Base-by-base conservation (phyloP, 2,888 invertebrate species). In the Ophraella communa region DNA sequence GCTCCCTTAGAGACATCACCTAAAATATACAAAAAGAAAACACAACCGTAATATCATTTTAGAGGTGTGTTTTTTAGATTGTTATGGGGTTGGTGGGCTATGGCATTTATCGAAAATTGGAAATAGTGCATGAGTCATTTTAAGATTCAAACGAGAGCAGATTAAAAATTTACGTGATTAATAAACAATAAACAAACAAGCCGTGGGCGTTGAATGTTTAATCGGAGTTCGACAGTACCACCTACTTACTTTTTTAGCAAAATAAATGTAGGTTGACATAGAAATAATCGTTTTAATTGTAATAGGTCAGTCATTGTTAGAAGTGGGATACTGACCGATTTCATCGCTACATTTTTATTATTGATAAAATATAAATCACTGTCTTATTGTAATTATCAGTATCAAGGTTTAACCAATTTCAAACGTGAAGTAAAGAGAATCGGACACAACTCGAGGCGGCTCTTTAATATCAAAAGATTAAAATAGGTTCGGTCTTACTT, bases 161-260 rank as follows among this genome's bases (percentile, higher is more conserved):
- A 57, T 57, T 49, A 33, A 57, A 57, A 47, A 56, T 27, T 24
- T 17, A 8, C 49, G 17, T 49, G 57, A 57, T 57, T 57, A 57
- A 57, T 57, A 57, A 57, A 27, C 27, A 27, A 24, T 24, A 24
- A 24, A 51, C 57, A 62, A 62, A 61, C 53, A 61, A 61, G 61
- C 45, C 57, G 65, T 58, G 69, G 52, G 60, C 52, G 59, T 47
- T 57, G 35, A 57, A 57, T 49, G 62, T 62, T 55, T 52, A 54
- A 64, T 64, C 58, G 57, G 1, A 65, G 52, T 57, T 49, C 57
- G 47, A 53, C 23, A 60, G 24, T 44, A 39, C 56, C 55, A 56
- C 65, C 65, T 61, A 65, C 65, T 33, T 49, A 57, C 33, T 49
- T 47, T 57, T 51, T 49, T 14, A 47, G 30, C 35, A 33, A 57